These are phyloP conservation scores for Drosophila subsilvestris DNA, from an alignment of 2,888 invertebrate genomes.

Conservation along the genomic window DNA sequence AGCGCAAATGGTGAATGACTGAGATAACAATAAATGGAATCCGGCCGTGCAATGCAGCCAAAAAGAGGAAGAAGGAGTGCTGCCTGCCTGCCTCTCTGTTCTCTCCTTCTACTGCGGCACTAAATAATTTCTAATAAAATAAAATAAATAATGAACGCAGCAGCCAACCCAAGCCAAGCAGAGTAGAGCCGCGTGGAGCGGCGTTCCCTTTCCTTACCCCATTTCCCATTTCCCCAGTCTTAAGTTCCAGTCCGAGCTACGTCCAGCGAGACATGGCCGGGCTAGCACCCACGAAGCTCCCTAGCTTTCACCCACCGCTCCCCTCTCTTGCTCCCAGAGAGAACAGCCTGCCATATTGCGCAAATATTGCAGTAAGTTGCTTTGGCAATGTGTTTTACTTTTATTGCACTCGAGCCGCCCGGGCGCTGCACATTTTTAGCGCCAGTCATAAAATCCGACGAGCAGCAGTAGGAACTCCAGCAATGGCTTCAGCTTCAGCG, in stretches of 20 bases:
- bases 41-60: constrained; percentile 50
- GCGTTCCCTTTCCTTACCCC: not conserved
- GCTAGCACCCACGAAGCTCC: constrained; percentile 17
- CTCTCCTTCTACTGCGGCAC: constrained; percentile 46
- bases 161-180: constrained; percentile 8
- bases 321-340: not conserved
- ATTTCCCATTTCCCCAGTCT: not conserved
- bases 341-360: constrained; percentile 49
- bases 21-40: constrained; percentile 75
- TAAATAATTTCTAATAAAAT: constrained; percentile 80
- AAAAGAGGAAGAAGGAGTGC: not conserved
- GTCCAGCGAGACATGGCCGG: constrained; percentile 28
- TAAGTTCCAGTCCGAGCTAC: constrained; percentile 4
- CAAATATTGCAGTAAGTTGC: constrained; percentile 76
- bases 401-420: constrained; percentile 76
- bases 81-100: not conserved
- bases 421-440: constrained; percentile 76
- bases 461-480: constrained; percentile 47
- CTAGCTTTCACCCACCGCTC: not conserved
- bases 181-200: constrained; percentile 3
- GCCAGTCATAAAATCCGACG: constrained; percentile 76
- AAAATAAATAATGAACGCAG: constrained; percentile 79
- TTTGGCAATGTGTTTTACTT: constrained; percentile 79
- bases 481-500: constrained; percentile 28
- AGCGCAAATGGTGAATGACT: constrained; percentile 63